Evolutionary conservation across 30 jellyfish, hydroid and myxozoan genomes (phyloP).

Genomic region (Pseudorhiza aurosa): DNA sequence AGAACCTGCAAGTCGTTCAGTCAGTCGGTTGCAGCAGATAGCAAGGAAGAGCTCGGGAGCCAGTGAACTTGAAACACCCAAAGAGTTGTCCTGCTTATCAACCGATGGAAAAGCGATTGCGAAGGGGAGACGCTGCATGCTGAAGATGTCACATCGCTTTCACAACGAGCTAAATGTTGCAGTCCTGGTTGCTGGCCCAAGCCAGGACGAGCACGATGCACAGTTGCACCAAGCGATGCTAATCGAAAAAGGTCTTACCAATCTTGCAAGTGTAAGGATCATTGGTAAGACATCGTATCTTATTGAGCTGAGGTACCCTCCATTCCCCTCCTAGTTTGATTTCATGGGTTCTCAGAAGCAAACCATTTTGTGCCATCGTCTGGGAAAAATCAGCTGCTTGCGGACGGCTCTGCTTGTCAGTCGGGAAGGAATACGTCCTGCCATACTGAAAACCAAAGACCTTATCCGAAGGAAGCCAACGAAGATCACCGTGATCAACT

Average conservation of each 20-base stretch:
- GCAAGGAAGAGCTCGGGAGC: not conserved
- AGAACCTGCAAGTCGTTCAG: constrained; percentile 18
- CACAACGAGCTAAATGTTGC: constrained; percentile 29
- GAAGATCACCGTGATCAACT: too few species aligned
- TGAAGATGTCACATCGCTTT: constrained; percentile 3
- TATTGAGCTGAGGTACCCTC: not conserved
- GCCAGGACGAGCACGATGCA: constrained; percentile 46
- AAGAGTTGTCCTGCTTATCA: not conserved
- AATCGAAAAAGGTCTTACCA: constrained; percentile 51
- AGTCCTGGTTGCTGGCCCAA: constrained; percentile 61
- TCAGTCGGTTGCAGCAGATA: not conserved
- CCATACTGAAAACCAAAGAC: too few species aligned
- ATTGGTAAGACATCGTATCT: constrained; percentile 13
- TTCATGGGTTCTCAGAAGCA: too few species aligned
- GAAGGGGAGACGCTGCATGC: not conserved
- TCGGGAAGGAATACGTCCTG: too few species aligned
- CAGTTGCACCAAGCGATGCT: constrained; percentile 57
- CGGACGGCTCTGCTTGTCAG: too few species aligned
- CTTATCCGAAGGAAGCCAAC: too few species aligned
- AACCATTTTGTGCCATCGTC: too few species aligned
- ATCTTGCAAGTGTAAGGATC: constrained; percentile 51
- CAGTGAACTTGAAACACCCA: not conserved
- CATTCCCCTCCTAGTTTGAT: too few species aligned
- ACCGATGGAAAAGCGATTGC: not conserved
- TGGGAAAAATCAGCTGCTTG: too few species aligned